Conservation (phyloP, 2,113 vertebrate species). For the Nothocercus julius region DNA sequence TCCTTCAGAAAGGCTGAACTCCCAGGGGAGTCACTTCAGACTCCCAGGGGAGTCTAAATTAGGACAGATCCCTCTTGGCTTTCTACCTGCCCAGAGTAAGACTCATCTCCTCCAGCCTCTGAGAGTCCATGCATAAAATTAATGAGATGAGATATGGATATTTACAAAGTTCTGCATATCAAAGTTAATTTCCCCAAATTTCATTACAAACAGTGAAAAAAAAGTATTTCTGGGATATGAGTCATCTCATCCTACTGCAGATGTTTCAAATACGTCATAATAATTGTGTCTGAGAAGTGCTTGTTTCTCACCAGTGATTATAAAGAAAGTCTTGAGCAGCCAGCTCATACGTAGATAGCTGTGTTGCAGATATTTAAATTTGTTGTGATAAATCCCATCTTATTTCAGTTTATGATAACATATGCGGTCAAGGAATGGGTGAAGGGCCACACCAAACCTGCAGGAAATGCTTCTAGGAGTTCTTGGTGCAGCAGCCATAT, state of each 20-base stretch:
- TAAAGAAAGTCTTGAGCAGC: background rate
- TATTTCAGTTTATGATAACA: background rate
- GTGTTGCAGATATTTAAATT: background rate
- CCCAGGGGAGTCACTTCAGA: background rate
- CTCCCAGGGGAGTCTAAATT: background rate
- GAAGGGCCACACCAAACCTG: background rate
- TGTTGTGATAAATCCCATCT: background rate
- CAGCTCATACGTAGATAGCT: background rate
- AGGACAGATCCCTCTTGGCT: background rate
- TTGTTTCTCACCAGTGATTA: background rate
- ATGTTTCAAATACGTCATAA: background rate
- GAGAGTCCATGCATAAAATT: background rate
- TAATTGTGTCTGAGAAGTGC: background rate
- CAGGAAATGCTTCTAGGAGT: background rate
- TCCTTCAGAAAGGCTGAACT: background rate
- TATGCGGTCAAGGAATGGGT: background rate
- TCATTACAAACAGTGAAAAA: background rate
- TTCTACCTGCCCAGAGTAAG: background rate
- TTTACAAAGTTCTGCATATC: background rate
- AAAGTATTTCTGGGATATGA: background rate
- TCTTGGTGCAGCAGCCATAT: background rate
- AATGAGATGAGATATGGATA: fast-evolving
- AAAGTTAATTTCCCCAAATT: background rate
- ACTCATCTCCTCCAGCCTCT: background rate
- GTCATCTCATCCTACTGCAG: background rate